These are phyloP conservation scores for Ceraclea dissimilis DNA, from an alignment of 2,888 invertebrate genomes.

Conservation along the genomic window DNA sequence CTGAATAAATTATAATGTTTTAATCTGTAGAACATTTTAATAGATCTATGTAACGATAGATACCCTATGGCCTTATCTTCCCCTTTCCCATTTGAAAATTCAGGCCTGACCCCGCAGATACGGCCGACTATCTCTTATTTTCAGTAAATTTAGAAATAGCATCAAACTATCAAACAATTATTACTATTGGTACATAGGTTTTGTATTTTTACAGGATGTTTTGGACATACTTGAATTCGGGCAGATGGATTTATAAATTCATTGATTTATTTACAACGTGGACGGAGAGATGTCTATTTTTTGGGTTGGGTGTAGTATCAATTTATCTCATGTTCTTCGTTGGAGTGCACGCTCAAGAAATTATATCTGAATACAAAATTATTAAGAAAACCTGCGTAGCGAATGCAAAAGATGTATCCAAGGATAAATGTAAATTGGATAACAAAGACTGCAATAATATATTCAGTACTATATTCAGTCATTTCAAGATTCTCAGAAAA, in stretches of 20 bases:
- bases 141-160: no score
- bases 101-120: no score
- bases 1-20: no score
- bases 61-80: no score
- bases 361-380: conserved; percentile 1
- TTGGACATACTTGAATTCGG: conserved; percentile 31
- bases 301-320: not conserved
- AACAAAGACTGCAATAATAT: not conserved
- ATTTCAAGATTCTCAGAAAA: not conserved
- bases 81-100: no score
- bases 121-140: no score
- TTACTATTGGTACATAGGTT: no score
- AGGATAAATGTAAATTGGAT: not conserved
- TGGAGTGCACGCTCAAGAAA: conserved; percentile 11
- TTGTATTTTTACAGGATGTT: conserved; percentile 26
- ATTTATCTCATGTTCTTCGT: conserved; percentile 13
- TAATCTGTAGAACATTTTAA: no score
- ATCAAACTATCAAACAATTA: no score
- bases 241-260: conserved; percentile 34
- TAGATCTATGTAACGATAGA: no score
- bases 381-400: not conserved
- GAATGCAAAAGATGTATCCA: no score
- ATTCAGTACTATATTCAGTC: not conserved
- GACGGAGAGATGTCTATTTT: conserved; percentile 26
- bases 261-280: conserved; percentile 30